phyloP scores from a whole-genome alignment of 2,113 vertebrate species.

The Scomber colias region DNA sequence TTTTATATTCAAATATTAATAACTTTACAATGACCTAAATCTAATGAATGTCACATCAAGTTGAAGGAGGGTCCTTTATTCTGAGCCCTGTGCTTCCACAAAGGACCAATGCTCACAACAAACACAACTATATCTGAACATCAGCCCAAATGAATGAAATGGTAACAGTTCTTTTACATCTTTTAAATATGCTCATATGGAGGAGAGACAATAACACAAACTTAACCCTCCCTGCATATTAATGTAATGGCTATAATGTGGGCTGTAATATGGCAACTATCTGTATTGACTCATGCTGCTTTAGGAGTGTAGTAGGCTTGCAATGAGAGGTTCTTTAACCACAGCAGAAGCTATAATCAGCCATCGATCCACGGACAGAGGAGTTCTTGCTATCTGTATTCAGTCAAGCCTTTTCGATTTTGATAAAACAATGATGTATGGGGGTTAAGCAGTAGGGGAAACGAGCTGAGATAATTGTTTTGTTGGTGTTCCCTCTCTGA shows the following conservation, averaged over 20 bases:
- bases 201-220: slow-evolving; percentile 25
- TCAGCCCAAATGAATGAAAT: not conserved
- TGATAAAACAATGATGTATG: slow-evolving; percentile 72
- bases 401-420: slow-evolving; percentile 51
- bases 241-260: slow-evolving; percentile 11
- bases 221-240: slow-evolving; percentile 9
- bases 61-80: slow-evolving; percentile 15
- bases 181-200: slow-evolving; percentile 9
- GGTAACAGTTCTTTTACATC: too few relatives aligned
- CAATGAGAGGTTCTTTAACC: slow-evolving; percentile 52
- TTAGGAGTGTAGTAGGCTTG: slow-evolving; percentile 23
- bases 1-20: slow-evolving; percentile 56
- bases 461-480: slow-evolving; percentile 61
- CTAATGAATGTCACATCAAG: slow-evolving; percentile 43
- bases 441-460: slow-evolving; percentile 35
- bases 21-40: slow-evolving; percentile 48
- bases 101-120: not conserved
- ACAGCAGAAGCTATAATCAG: slow-evolving; percentile 50
- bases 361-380: slow-evolving; percentile 62
- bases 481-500: slow-evolving; percentile 43
- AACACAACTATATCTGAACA: not conserved
- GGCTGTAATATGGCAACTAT: slow-evolving; percentile 32
- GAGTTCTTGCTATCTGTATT: slow-evolving; percentile 16
- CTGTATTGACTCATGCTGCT: slow-evolving; percentile 41
- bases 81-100: not conserved